These are phyloP conservation scores for Dasyprocta punctata DNA, from an alignment of 2,113 vertebrate species.

Conservation along the genomic window DNA sequence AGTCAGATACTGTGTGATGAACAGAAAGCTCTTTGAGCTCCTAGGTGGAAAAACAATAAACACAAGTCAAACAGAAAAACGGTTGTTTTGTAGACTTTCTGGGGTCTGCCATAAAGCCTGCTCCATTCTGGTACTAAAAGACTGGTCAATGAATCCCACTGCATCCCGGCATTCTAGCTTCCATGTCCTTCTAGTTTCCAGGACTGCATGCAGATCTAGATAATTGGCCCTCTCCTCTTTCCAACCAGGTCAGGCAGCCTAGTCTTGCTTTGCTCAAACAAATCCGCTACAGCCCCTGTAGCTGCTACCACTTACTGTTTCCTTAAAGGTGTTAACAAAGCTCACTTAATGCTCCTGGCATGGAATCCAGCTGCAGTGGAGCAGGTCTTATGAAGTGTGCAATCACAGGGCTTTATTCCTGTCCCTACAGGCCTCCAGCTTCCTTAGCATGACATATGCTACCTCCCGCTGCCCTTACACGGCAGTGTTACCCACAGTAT, in stretches of 20 bases:
- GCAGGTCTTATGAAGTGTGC: not conserved
- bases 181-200: accelerated
- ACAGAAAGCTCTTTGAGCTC: not conserved
- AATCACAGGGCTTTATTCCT: not conserved
- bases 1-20: not conserved
- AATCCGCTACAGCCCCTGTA: not conserved
- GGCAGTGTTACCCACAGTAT: accelerated
- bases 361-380: not conserved
- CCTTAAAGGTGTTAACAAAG: conserved; percentile 60
- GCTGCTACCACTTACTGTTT: conserved; percentile 28
- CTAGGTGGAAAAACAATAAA: conserved; percentile 38
- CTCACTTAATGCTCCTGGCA: not conserved
- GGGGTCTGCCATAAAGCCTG: not conserved
- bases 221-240: not conserved
- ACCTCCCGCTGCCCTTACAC: not conserved
- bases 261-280: conserved; percentile 2
- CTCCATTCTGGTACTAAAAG: not conserved
- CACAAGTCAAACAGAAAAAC: not conserved
- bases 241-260: not conserved
- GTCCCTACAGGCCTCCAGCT: not conserved
- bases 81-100: not conserved
- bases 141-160: conserved; percentile 1
- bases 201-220: not conserved
- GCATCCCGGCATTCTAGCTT: not conserved
- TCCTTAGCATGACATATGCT: not conserved